Percentiles rank a stretch among this genome's conserved stretches.
phyloP scores from a whole-genome alignment of 2,113 vertebrate species.

The Crotophaga sulcirostris region DNA sequence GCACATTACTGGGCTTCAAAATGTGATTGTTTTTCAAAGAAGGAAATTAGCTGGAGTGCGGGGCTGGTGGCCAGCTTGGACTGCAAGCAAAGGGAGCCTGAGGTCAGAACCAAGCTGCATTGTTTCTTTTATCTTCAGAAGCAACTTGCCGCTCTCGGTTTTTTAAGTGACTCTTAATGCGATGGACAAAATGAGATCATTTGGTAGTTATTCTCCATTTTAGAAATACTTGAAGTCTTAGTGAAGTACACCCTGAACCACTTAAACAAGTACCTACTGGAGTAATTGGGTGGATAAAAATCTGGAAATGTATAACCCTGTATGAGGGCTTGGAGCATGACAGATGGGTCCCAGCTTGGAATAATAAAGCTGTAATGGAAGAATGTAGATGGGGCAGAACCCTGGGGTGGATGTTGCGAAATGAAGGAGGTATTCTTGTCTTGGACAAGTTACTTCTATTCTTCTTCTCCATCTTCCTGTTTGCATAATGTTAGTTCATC shows the following conservation, averaged over 20 bases:
- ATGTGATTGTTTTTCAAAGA: slow-evolving; percentile 58
- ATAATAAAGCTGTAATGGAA: slow-evolving; percentile 2
- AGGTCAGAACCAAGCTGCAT: slow-evolving; percentile 36
- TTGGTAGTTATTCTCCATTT: slow-evolving; percentile 3
- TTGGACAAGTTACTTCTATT: slow-evolving; percentile 52
- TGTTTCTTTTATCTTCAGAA: slow-evolving; percentile 63
- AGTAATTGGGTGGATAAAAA: background rate
- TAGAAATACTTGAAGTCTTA: background rate
- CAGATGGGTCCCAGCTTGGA: slow-evolving; percentile 37
- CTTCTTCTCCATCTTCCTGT: slow-evolving; percentile 52
- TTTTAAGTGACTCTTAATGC: slow-evolving; percentile 43
- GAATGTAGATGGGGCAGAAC: slow-evolving; percentile 40
- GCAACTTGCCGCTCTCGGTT: slow-evolving; percentile 36
- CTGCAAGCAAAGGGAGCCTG: slow-evolving; percentile 25
- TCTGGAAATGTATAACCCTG: background rate
- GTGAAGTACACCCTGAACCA: background rate
- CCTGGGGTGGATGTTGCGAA: background rate
- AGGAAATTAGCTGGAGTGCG: slow-evolving; percentile 51
- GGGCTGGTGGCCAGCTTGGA: slow-evolving; percentile 49
- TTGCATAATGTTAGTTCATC: slow-evolving; percentile 27
- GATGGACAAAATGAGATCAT: slow-evolving; percentile 55
- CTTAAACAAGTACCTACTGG: slow-evolving; percentile 40
- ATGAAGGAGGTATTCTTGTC: slow-evolving; percentile 8
- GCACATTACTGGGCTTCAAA: slow-evolving; percentile 14
- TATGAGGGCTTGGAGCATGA: background rate